Conservation (phyloP, 2,888 invertebrate species). For the Protophormia terraenovae region DNA sequence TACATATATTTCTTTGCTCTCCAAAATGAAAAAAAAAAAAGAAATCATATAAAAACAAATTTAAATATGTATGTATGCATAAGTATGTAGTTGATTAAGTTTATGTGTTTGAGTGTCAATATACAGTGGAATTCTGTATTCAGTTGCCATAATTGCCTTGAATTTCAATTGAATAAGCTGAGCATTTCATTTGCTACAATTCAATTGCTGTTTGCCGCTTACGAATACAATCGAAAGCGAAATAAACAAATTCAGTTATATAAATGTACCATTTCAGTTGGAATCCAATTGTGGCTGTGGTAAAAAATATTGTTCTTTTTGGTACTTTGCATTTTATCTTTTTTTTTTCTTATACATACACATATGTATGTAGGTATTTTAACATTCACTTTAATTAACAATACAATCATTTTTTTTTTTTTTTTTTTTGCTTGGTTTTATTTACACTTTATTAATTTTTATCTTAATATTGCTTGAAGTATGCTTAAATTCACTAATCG, state of each 20-base stretch:
- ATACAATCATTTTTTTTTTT: background rate
- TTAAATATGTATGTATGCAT: background rate
- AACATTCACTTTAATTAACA: background rate
- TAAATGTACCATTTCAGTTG: conserved; percentile 5
- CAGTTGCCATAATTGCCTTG: conserved; percentile 44
- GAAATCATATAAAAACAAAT: background rate
- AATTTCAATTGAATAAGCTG: conserved; percentile 42
- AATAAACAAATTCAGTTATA: background rate
- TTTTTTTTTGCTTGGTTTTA: background rate
- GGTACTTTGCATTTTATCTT: background rate
- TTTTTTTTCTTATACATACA: background rate
- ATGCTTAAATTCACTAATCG: background rate
- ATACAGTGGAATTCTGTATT: conserved; percentile 15
- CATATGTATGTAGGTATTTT: background rate
- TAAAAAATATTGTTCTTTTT: conserved; percentile 21
- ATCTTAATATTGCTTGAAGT: background rate
- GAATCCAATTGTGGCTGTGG: background rate
- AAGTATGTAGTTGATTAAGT: background rate
- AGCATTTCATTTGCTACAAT: conserved; percentile 35
- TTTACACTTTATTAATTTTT: background rate
- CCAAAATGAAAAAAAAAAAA: background rate
- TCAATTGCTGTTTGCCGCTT: background rate
- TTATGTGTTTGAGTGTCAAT: conserved; percentile 23
- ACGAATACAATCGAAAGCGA: background rate
- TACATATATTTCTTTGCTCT: conserved; percentile 71